Evolutionary conservation across 64 coral and sea anemone genomes (phyloP).

Genomic region (Dendronephthya gigantea): DNA sequence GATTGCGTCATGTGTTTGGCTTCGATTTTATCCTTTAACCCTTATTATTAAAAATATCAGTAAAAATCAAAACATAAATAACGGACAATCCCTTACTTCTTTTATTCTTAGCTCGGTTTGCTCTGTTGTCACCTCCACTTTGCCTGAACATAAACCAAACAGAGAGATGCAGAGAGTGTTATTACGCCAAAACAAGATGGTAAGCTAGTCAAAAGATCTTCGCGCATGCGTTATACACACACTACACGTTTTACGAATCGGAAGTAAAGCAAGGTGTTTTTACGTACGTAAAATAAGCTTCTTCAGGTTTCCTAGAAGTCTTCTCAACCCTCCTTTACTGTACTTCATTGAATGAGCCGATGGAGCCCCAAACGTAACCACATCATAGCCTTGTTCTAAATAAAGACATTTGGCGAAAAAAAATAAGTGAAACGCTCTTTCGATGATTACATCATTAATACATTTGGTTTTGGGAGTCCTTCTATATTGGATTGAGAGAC

Average conservation of each 20-base stretch:
- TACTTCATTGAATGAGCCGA: constrained; percentile 83
- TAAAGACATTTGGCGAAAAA: background rate
- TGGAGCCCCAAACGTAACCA: constrained; percentile 75
- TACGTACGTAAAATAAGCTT: constrained; percentile 38
- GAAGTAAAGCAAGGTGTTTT: background rate
- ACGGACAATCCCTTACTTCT: background rate
- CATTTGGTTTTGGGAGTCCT: too few species aligned
- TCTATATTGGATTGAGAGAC: too few species aligned
- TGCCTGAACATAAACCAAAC: background rate
- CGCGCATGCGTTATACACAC: too few species aligned
- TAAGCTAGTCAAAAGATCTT: too few species aligned
- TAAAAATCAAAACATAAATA: background rate
- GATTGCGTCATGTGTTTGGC: too few species aligned
- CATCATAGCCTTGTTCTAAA: constrained; percentile 67
- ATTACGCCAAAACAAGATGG: too few species aligned
- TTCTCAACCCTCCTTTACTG: constrained; percentile 75
- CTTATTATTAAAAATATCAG: too few species aligned
- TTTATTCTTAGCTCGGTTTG: background rate
- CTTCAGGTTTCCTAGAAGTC: constrained; percentile 52
- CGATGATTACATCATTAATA: too few species aligned
- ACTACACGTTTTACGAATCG: background rate
- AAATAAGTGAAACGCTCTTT: background rate
- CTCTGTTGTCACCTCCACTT: constrained; percentile 3
- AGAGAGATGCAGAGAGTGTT: too few species aligned
- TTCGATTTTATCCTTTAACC: too few species aligned